phyloP scores from a whole-genome alignment of 2,113 vertebrate genomes.

The Odocoileus virginianus region DNA sequence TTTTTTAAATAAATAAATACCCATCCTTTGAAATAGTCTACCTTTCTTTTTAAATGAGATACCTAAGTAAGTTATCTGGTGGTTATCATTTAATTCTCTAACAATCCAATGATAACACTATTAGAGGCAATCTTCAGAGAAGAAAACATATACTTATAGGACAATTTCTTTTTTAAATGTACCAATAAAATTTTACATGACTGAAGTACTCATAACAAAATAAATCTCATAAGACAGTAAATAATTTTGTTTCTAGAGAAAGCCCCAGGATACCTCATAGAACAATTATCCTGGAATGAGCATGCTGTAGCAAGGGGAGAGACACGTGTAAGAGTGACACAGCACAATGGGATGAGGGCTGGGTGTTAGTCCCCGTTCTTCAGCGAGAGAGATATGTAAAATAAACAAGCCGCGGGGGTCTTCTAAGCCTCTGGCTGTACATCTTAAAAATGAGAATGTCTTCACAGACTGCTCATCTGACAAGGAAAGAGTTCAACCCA shows the following conservation, averaged over 20 bases:
- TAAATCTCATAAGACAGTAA: neutral
- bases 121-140: neutral
- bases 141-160: conserved; percentile 19
- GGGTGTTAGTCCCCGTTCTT: neutral
- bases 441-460: neutral
- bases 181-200: conserved; percentile 22
- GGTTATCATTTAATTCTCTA: neutral
- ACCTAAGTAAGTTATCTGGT: neutral
- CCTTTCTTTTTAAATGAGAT: neutral
- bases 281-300: neutral
- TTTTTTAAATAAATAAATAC: neutral
- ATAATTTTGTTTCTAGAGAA: conserved; percentile 13
- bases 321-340: accelerated
- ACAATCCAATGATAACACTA: neutral
- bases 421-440: neutral
- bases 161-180: neutral
- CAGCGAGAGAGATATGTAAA: neutral
- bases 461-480: neutral
- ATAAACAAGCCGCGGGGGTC: neutral
- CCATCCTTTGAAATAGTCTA: neutral
- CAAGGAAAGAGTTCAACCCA: neutral
- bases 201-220: neutral
- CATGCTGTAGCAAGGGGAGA: neutral
- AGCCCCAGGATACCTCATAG: neutral
- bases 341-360: neutral